phyloP scores from a whole-genome alignment of 2,888 invertebrate genomes.

The Sesia bembeciformis region DNA sequence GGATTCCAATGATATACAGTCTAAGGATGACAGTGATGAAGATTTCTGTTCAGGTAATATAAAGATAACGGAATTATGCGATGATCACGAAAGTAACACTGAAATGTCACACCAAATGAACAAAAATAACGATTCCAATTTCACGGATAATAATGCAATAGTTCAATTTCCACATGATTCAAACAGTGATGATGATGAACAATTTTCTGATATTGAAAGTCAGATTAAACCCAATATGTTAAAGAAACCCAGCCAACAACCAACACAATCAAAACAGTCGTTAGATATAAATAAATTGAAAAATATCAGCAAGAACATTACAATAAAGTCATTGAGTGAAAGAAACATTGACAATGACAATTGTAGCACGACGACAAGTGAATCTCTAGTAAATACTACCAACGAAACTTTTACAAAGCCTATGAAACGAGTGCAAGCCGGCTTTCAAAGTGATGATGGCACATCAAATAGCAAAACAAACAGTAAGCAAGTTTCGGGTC shows the following conservation, averaged over 20 bases:
- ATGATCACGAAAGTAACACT: conserved; percentile 21
- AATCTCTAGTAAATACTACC: neutral
- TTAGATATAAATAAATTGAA: conserved; percentile 28
- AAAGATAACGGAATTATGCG: conserved; percentile 44
- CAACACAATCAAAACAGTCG: conserved; percentile 9
- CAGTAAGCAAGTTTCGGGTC: neutral
- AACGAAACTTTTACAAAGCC: too few relatives aligned
- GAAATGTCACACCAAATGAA: conserved; percentile 3
- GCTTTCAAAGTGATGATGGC: conserved; percentile 1
- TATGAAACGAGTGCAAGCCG: conserved; percentile 10
- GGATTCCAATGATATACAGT: conserved; percentile 12
- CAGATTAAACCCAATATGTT: conserved; percentile 25
- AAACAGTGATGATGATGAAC: conserved; percentile 31
- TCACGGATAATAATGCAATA: conserved; percentile 17
- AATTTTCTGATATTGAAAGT: conserved; percentile 30
- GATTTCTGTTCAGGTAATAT: conserved; percentile 30
- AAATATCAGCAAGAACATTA: conserved; percentile 15
- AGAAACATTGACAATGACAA: conserved; percentile 2
- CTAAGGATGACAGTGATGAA: conserved; percentile 24
- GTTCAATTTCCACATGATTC: conserved; percentile 41
- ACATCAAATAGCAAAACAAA: conserved; percentile 7
- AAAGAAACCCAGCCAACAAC: conserved; percentile 15
- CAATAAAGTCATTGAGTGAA: conserved; percentile 20
- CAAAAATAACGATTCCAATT: conserved; percentile 10
- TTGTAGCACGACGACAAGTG: neutral